A percentile compares a stretch with the other conserved stretches of the same genome.
phyloP scores from a whole-genome alignment of 37 sponge, comb jelly and placozoan species.

The Oscarella lobularis region DNA sequence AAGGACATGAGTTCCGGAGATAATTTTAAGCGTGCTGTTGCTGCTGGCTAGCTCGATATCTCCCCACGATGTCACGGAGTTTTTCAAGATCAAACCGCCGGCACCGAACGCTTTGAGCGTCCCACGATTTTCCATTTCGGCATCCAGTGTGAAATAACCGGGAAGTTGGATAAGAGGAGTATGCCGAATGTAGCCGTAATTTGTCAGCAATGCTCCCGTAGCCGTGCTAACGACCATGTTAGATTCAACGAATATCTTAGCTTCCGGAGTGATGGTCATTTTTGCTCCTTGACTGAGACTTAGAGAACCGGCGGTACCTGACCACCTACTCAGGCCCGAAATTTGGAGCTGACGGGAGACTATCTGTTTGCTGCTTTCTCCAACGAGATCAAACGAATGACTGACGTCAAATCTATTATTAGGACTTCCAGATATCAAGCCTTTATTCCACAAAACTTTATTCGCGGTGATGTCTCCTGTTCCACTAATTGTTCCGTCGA shows the following conservation, averaged over 20 bases:
- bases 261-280: neutral
- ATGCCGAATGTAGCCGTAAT: neutral
- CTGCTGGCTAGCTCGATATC: neutral
- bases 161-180: neutral
- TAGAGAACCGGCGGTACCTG: neutral
- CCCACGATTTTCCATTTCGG: neutral
- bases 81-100: neutral
- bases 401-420: neutral
- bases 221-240: neutral
- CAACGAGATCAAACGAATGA: neutral
- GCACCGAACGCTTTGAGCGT: neutral
- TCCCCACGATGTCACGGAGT: neutral
- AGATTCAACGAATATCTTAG: neutral
- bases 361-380: neutral
- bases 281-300: neutral
- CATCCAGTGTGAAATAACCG: neutral
- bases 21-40: neutral
- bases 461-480: neutral
- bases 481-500: neutral
- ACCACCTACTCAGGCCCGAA: neutral
- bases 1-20: neutral
- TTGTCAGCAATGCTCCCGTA: neutral
- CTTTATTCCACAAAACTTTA: neutral
- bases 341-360: neutral
- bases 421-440: neutral